A percentile compares a stretch with the other conserved stretches of the same genome.
Conservation (phyloP, 2,888 invertebrate genomes). For the Chydorus sphaericus region DNA sequence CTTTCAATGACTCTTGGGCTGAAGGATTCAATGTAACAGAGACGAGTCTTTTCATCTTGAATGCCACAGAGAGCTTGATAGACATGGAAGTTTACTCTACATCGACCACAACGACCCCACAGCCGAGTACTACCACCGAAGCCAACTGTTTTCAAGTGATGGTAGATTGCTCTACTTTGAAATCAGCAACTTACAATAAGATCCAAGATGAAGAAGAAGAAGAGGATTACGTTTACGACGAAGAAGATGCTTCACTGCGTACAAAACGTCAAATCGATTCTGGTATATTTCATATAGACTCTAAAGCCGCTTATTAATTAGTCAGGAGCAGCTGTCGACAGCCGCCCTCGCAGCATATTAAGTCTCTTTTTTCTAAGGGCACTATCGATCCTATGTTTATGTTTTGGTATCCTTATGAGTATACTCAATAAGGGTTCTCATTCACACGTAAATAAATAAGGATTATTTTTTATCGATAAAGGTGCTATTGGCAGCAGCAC, state of each 20-base stretch:
- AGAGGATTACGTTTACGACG: slow-evolving; percentile 16
- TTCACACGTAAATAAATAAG: no score
- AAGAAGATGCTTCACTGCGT: background rate
- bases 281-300: no score
- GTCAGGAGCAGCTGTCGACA: background rate
- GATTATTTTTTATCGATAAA: no score
- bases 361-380: no score
- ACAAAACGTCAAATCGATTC: no score
- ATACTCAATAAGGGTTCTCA: no score
- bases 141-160: slow-evolving; percentile 15
- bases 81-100: background rate
- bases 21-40: background rate
- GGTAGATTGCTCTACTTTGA: slow-evolving; percentile 12
- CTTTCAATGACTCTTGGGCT: background rate
- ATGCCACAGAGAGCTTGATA: background rate
- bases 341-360: no score
- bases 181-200: slow-evolving; percentile 15
- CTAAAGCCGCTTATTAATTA: no score
- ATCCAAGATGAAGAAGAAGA: no score
- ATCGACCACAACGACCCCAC: background rate
- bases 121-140: background rate
- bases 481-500: no score
- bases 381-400: no score
- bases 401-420: no score
- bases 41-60: background rate